Evolutionary conservation across 2,797 vertebrate species (phyloP).

Genomic region (Siniperca scherzeri): DNA sequence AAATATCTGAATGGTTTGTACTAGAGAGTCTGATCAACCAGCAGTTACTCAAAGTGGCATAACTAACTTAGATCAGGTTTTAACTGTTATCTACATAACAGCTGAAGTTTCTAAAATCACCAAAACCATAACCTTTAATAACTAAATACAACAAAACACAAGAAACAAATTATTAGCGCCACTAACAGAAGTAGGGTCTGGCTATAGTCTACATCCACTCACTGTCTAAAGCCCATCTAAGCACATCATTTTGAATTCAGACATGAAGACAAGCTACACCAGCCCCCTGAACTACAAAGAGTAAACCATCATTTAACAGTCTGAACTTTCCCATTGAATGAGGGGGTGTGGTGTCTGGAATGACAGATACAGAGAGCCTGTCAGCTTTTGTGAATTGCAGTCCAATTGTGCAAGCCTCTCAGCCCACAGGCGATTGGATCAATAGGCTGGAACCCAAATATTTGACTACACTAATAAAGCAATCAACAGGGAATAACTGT

Average conservation of each 20-base stretch:
- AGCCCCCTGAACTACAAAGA: conserved; percentile 33
- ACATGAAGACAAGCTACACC: conserved; percentile 19
- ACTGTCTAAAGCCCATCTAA: conserved; percentile 35
- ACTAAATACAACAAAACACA: conserved; percentile 13
- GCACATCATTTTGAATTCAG: conserved; percentile 47
- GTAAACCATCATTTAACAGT: conserved; percentile 55
- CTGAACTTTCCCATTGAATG: conserved; percentile 42
- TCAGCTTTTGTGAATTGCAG: conserved; percentile 49
- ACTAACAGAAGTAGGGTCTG: neutral
- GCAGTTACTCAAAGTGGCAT: neutral
- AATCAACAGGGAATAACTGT: conserved; percentile 43
- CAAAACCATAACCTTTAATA: neutral
- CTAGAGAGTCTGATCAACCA: neutral
- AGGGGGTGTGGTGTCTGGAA: conserved; percentile 10
- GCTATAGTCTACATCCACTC: conserved; percentile 24
- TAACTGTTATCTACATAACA: conserved; percentile 5
- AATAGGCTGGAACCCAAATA: conserved; percentile 64
- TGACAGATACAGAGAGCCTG: conserved; percentile 41
- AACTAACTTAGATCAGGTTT: conserved; percentile 8
- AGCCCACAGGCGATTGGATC: conserved; percentile 49
- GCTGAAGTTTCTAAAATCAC: neutral
- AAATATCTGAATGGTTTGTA: neutral
- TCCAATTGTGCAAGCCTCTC: conserved; percentile 40
- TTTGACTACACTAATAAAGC: conserved; percentile 57
- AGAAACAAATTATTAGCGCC: conserved; percentile 7